Conservation (phyloP, 2,888 invertebrate genomes). For the Idaea aversata region DNA sequence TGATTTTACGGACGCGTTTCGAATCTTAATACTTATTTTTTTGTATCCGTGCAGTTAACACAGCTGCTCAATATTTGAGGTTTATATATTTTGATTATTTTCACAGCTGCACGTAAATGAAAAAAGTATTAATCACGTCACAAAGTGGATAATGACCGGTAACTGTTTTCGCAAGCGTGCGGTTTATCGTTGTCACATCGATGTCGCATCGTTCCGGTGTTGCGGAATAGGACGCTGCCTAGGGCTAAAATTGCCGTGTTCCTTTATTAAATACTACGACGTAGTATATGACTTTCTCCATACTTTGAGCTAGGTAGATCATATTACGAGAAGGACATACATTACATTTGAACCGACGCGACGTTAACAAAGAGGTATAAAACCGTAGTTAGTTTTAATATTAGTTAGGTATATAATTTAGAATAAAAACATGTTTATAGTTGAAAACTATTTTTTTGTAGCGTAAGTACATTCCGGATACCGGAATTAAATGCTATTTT, state of each 20-base stretch:
- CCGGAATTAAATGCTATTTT: no score
- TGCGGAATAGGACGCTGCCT: neutral
- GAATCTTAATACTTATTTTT: neutral
- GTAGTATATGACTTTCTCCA: no score
- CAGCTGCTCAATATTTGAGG: neutral
- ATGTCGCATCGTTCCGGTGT: neutral
- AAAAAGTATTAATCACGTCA: neutral
- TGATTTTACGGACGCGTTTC: neutral
- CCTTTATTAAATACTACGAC: neutral
- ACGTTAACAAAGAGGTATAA: no score
- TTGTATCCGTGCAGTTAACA: neutral
- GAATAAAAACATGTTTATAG: no score
- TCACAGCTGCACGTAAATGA: neutral
- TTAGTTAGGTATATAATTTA: no score
- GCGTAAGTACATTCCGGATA: no score
- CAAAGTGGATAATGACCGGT: neutral
- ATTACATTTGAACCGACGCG: no score
- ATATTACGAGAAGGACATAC: no score
- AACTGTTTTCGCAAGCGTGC: neutral
- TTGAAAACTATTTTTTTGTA: no score
- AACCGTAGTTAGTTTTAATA: no score
- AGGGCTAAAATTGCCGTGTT: neutral
- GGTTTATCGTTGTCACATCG: neutral
- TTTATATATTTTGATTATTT: neutral
- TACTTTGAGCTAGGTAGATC: no score